Evolutionary conservation across 2,888 invertebrate species (phyloP), one percentile per base, ranked within the genome.

Genomic region (Spodoptera exigua): DNA sequence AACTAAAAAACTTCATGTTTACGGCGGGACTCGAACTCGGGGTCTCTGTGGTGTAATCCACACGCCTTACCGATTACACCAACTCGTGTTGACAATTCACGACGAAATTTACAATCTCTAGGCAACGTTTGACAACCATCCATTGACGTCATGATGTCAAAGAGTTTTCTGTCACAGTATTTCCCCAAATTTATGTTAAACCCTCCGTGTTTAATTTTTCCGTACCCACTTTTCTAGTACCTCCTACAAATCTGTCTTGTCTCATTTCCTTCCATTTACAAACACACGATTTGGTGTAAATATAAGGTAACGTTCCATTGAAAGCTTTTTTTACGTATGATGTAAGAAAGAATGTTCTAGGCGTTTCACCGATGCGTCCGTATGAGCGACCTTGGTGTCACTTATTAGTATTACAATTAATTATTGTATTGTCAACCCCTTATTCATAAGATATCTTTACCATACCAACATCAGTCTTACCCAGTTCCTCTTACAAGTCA

Each of bases 251-350:
- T 27, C 1, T 27, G 2, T 45, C 41, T 58, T 18, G 12, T 35
- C 43, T 59, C 10, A 35, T 52, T 69, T 52, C 52, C 17, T 56
- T 36, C 9, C 34, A 59, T 18, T 39, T 27, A 54, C 57, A 53
- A 55, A 56, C 53, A 45, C 36, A 61, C 46, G 47, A 62, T 60
- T 57, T 40, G 52, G 36, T 75, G 74, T 76, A 70, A 68, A 76
- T 76, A 74, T 44, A 52, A 45, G 17, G 54, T 65, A 69, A 55
- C 5, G 3, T 67, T 75, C 27, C 36, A 54, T 32, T 10, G 47
- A 52, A 61, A 68, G 76, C 68, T 72, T 72, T 68, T 71, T 75
- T 68, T 71, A 73, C 61, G 48, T 71, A 66, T 48, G 13, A 57
- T 58, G 34, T 68, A 64, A 74, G 61, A 39, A 60, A 58, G 18